These are phyloP conservation scores for Leptarthrus brevirostris DNA, from an alignment of 2,888 invertebrate genomes.

Conservation along the genomic window DNA sequence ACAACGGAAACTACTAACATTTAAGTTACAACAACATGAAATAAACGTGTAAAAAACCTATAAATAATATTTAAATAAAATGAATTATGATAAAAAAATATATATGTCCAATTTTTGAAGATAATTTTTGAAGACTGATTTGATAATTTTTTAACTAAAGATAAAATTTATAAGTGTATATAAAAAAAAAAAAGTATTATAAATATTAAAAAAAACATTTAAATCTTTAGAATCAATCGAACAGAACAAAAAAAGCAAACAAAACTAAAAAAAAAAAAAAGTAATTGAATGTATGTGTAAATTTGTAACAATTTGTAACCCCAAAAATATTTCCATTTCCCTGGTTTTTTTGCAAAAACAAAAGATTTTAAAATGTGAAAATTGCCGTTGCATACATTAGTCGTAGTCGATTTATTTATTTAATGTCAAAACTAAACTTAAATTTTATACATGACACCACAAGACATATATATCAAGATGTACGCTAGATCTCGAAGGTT, in stretches of 20 bases:
- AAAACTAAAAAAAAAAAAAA: background rate
- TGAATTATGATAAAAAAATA: background rate
- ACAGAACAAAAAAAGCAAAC: background rate
- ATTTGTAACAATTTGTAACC: background rate
- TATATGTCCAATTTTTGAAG: constrained; percentile 38
- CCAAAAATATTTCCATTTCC: background rate
- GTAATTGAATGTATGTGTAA: background rate
- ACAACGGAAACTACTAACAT: too few relatives aligned
- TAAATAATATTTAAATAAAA: background rate
- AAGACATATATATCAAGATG: too few relatives aligned
- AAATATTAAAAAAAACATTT: too few relatives aligned
- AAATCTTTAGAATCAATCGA: too few relatives aligned
- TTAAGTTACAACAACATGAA: background rate
- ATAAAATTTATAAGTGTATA: constrained; percentile 6
- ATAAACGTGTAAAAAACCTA: background rate
- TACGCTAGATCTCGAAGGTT: too few relatives aligned
- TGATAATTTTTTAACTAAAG: constrained; percentile 43
- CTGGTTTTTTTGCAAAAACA: background rate
- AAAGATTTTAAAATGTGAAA: too few relatives aligned
- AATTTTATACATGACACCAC: too few relatives aligned
- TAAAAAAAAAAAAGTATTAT: background rate
- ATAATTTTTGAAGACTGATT: constrained; percentile 47
- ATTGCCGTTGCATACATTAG: too few relatives aligned
- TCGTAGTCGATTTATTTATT: too few relatives aligned
- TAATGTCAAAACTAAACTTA: too few relatives aligned